Evolutionary conservation across 2,113 vertebrate genomes (phyloP).

Genomic region (Serinus canaria): DNA sequence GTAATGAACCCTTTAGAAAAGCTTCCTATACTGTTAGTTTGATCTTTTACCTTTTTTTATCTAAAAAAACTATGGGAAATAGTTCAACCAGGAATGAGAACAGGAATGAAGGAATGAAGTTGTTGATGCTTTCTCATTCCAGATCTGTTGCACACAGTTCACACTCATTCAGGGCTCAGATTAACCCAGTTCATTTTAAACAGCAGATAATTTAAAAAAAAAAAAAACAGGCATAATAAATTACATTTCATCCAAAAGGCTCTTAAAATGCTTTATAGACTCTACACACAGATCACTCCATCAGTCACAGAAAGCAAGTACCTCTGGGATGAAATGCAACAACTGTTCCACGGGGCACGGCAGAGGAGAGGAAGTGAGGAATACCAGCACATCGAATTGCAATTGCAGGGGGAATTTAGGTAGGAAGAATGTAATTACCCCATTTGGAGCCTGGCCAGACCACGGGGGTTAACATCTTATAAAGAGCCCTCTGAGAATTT

Average conservation of each 20-base stretch:
- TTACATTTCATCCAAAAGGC: slow-evolving; percentile 21
- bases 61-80: neutral
- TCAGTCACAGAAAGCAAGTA: slow-evolving; percentile 55
- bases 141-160: neutral
- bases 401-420: slow-evolving; percentile 72
- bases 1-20: neutral
- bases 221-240: neutral
- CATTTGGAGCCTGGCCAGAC: slow-evolving; percentile 63
- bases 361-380: slow-evolving; percentile 66
- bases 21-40: neutral
- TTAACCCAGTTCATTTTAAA: neutral
- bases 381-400: slow-evolving; percentile 70
- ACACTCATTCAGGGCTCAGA: neutral
- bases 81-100: accelerated
- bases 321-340: slow-evolving; percentile 63
- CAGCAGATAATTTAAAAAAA: neutral
- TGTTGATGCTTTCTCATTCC: neutral
- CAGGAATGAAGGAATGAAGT: neutral
- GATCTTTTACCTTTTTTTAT: neutral
- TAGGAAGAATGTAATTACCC: slow-evolving; percentile 73
- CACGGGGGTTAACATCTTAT: slow-evolving; percentile 56
- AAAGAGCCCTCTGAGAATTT: slow-evolving; percentile 66
- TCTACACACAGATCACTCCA: slow-evolving; percentile 24
- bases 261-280: slow-evolving; percentile 27
- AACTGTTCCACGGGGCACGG: slow-evolving; percentile 56